phyloP scores from a whole-genome alignment of 2,797 vertebrate species.

The Pseudochirops cupreus region DNA sequence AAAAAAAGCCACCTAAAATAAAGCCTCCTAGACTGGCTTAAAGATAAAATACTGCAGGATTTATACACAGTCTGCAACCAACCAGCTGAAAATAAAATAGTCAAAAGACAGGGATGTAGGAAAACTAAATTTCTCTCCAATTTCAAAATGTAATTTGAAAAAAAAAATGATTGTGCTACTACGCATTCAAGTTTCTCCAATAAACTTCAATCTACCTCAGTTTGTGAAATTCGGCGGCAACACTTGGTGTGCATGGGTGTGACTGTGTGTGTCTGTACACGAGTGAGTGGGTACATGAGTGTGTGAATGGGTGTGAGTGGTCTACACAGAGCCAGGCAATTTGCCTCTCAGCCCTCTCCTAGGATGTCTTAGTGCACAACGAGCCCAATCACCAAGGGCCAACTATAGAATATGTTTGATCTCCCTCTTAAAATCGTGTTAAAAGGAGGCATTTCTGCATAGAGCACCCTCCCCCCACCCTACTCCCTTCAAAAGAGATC shows the following conservation, averaged over 20 bases:
- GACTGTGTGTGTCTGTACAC: conserved; percentile 78
- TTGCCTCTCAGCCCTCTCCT: conserved; percentile 91
- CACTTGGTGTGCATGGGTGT: conserved; percentile 87
- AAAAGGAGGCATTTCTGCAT: conserved; percentile 96
- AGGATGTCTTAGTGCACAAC: conserved; percentile 91
- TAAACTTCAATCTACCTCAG: conserved; percentile 95
- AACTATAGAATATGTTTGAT: conserved; percentile 79
- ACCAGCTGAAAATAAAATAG: conserved; percentile 80
- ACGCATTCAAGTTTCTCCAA: conserved; percentile 94
- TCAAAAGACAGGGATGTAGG: conserved; percentile 86
- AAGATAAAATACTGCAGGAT: conserved; percentile 84
- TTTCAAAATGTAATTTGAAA: conserved; percentile 94
- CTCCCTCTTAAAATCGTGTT: conserved; percentile 91
- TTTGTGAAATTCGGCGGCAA: conserved; percentile 91
- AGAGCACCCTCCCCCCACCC: conserved; percentile 75
- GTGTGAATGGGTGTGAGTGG: conserved; percentile 84
- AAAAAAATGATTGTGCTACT: conserved; percentile 91
- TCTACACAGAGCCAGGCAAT: conserved; percentile 90
- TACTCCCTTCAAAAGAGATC: conserved; percentile 80
- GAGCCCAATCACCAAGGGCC: conserved; percentile 87
- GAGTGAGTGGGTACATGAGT: conserved; percentile 82
- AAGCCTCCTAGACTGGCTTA: conserved; percentile 85
- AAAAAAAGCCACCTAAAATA: conserved; percentile 71
- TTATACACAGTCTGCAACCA: conserved; percentile 87
- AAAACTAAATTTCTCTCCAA: conserved; percentile 79